A percentile compares a stretch with the other conserved stretches of the same genome.
phyloP scores from a whole-genome alignment of 1,140 invertebrate genomes.

The Lutraria rhynchaena region DNA sequence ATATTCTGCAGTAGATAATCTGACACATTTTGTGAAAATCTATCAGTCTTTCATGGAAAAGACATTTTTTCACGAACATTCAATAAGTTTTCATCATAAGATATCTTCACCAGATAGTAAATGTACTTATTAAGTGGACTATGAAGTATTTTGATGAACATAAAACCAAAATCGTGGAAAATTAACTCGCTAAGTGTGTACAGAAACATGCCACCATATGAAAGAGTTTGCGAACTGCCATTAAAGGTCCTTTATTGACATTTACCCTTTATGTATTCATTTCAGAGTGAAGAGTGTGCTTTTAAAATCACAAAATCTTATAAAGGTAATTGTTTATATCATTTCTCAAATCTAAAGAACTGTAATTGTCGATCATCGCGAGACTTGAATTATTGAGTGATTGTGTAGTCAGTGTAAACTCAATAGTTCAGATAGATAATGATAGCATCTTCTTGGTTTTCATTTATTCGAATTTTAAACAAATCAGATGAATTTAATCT shows the following conservation, averaged over 20 bases:
- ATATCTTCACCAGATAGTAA: neutral
- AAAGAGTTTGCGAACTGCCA: neutral
- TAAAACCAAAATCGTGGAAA: neutral
- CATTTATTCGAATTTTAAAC: neutral
- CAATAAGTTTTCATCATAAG: neutral
- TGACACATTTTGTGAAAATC: no score
- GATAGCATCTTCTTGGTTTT: neutral
- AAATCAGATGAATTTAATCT: neutral
- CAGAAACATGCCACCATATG: neutral
- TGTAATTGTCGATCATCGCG: neutral
- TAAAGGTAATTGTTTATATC: conserved; percentile 15
- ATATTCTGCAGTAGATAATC: no score
- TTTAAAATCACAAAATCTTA: conserved; percentile 50
- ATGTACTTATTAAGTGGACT: no score
- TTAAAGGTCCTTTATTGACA: neutral
- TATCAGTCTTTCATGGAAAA: neutral
- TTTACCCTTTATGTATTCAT: neutral
- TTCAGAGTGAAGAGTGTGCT: conserved; percentile 51
- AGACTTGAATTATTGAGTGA: no score
- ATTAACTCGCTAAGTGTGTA: neutral
- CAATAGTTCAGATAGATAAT: neutral
- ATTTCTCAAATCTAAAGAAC: neutral
- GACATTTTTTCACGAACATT: no score
- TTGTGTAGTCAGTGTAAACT: neutral
- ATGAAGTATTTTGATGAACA: neutral